These are phyloP conservation scores for Neosilurus mollespiculum DNA, from an alignment of 2,797 vertebrate genomes.

Conservation along the genomic window DNA sequence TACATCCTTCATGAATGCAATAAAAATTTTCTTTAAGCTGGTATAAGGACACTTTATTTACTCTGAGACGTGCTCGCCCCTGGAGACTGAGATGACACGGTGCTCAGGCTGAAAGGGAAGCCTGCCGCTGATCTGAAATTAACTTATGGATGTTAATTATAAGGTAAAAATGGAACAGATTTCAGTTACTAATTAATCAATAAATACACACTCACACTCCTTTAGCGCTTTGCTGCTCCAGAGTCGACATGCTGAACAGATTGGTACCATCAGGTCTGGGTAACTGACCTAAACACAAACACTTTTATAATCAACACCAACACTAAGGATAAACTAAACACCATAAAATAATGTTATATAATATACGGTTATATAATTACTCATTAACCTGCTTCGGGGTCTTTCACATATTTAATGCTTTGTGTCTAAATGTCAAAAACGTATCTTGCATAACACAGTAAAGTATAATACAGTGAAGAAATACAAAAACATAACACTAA, in stretches of 20 bases:
- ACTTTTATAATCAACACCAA: neutral
- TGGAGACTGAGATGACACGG: neutral
- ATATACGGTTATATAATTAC: neutral
- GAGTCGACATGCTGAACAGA: conserved; percentile 43
- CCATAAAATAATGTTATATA: neutral
- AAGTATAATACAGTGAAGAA: too few species aligned
- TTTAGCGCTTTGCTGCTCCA: conserved; percentile 67
- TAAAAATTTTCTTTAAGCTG: too few species aligned
- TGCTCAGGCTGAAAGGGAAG: conserved; percentile 30
- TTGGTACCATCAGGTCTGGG: conserved; percentile 62
- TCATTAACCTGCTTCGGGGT: neutral
- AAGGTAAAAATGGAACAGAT: neutral
- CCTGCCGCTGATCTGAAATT: conserved; percentile 14
- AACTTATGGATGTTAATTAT: neutral
- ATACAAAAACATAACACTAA: too few species aligned
- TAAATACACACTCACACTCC: conserved; percentile 61
- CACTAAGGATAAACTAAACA: neutral
- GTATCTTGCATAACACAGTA: too few species aligned
- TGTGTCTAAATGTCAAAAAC: too few species aligned
- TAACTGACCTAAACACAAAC: conserved; percentile 50
- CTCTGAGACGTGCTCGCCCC: conserved; percentile 20
- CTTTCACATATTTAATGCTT: neutral
- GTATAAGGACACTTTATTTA: neutral
- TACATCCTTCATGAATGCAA: neutral
- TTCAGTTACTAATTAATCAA: neutral